A percentile compares a stretch with the other conserved stretches of the same genome.
phyloP scores from a whole-genome alignment of 2,888 invertebrate species.

The Heliconius charithonia region DNA sequence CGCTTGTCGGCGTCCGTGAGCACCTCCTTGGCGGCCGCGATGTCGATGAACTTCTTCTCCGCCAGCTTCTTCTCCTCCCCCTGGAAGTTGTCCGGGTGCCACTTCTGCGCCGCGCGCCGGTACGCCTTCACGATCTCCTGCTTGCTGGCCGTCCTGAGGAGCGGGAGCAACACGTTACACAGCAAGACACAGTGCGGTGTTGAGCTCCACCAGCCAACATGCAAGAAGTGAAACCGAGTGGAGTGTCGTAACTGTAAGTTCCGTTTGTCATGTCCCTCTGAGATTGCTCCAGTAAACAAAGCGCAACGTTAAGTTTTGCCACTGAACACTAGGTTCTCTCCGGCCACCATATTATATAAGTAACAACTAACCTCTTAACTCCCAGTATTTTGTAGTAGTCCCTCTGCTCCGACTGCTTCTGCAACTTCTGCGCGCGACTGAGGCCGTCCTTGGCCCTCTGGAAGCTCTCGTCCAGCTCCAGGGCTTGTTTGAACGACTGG shows the following conservation, averaged over 20 bases:
- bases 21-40: slow-evolving; percentile 99
- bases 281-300: too few species aligned
- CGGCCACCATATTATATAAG: too few species aligned
- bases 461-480: slow-evolving; percentile 90
- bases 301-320: too few species aligned
- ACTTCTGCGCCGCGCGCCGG: slow-evolving; percentile 97
- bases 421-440: slow-evolving; percentile 93
- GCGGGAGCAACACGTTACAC: too few species aligned
- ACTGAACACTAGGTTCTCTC: too few species aligned
- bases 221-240: too few species aligned
- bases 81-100: slow-evolving; percentile 98
- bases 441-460: slow-evolving; percentile 95
- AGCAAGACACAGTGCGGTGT: too few species aligned
- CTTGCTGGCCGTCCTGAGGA: slow-evolving; percentile 89
- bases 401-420: slow-evolving; percentile 95
- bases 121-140: slow-evolving; percentile 98
- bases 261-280: too few species aligned
- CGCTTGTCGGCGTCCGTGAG: slow-evolving; percentile 95
- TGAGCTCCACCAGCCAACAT: too few species aligned
- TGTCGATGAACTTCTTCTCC: slow-evolving; percentile 98
- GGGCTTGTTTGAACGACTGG: slow-evolving; percentile 92
- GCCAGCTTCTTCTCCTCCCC: slow-evolving; percentile 96
- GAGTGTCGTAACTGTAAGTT: too few species aligned
- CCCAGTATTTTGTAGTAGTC: slow-evolving; percentile 99
- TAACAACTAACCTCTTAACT: slow-evolving; percentile 86